phyloP scores from a whole-genome alignment of 2,113 vertebrate species.

The Nettapus auritus region DNA sequence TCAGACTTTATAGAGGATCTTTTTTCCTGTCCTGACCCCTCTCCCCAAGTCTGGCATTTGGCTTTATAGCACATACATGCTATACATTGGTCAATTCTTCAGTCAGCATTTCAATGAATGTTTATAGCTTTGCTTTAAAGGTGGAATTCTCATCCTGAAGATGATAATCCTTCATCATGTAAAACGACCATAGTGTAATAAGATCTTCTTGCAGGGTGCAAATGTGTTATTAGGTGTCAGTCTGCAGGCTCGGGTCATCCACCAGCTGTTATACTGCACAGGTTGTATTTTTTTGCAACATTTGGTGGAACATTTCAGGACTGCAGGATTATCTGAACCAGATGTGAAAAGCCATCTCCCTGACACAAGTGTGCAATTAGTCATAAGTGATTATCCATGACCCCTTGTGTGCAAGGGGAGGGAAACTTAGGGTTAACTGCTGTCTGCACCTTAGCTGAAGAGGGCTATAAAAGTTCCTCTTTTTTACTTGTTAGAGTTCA shows the following conservation, averaged over 20 bases:
- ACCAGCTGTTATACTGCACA: conserved; percentile 71
- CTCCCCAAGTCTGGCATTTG: not conserved
- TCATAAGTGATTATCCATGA: conserved; percentile 76
- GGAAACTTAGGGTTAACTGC: conserved; percentile 58
- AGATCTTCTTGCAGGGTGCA: conserved; percentile 66
- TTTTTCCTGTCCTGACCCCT: conserved; percentile 21
- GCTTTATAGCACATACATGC: not conserved
- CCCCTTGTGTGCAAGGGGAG: conserved; percentile 15
- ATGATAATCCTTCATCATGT: conserved; percentile 62
- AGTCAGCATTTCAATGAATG: not conserved
- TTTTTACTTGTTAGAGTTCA: not conserved
- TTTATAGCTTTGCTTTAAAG: conserved; percentile 43
- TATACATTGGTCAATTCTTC: not conserved
- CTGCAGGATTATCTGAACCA: conserved; percentile 77
- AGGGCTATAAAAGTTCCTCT: conserved; percentile 5
- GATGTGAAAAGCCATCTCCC: conserved; percentile 78
- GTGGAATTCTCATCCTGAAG: conserved; percentile 41
- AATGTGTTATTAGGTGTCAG: conserved; percentile 71
- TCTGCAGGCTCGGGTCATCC: conserved; percentile 58
- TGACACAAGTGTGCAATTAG: conserved; percentile 75
- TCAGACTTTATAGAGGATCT: not conserved
- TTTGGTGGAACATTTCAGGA: conserved; percentile 80
- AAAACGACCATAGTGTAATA: conserved; percentile 69
- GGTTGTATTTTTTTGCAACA: conserved; percentile 78
- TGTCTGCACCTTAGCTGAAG: conserved; percentile 42